Base-by-base conservation (phyloP, 2,113 vertebrate genomes). In the Hiodon alosoides region DNA sequence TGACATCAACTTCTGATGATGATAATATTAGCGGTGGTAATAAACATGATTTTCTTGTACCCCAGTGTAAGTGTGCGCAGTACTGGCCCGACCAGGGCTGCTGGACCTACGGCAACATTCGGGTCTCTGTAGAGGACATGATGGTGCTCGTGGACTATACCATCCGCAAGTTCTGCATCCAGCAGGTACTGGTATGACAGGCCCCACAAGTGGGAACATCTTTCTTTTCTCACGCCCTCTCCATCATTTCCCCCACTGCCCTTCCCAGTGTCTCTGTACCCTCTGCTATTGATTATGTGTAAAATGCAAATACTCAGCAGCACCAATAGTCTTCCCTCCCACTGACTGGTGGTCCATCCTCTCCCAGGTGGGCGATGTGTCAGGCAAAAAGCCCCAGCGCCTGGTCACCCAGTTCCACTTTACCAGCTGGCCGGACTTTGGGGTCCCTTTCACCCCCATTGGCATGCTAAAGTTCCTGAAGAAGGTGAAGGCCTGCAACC, bases 1-100 rank as follows among this genome's bases (percentile, higher is more conserved):
- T 31, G 31, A 31, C 31, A 31, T 31, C 31, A 31, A 31, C 31
- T 31, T 31, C 31, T 31, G 31, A 31, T 31, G 31, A 31, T 31
- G 31, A 31, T 31, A 31, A 31, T 31, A 31, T 31, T 10, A 57
- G 54, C 54, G 5, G 54, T 57, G 10, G 54, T 57, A 57, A 31
- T 75, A 16, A 74, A 60, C 46, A 58, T 31, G 10, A 71, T 62
- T 76, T 47, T 76, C 69, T 48, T 51, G 52, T 78, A 8, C 81
- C 13, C 51, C 69, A 98, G 97, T 98, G 95, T 84, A 99, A 99
- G 80, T 99, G 97, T 85, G 96, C 96, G 61, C 97, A 99, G 86
- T 99, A 99, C 90, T 98, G 97, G 97, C 97, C 97, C 3, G 97
- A 99, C 90, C 97, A 99, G 89, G 97, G 97, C 83, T 98, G 97